These are phyloP conservation scores for Enteromius paludinosus DNA, from an alignment of 2,797 vertebrate genomes.

Conservation along the genomic window DNA sequence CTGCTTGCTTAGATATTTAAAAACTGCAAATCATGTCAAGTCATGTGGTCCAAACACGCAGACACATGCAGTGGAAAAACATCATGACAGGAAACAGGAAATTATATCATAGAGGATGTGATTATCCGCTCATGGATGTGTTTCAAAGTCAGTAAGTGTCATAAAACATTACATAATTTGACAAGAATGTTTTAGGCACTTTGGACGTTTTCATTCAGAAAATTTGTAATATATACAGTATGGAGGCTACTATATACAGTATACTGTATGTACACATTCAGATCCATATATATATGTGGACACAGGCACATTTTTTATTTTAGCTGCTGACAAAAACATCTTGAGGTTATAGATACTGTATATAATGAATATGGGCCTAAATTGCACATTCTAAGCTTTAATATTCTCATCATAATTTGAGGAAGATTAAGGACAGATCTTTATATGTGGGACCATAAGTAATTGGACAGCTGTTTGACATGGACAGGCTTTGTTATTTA, in stretches of 20 bases:
- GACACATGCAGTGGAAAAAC: not conserved
- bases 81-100: constrained; percentile 2
- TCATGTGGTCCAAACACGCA: not conserved
- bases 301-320: not conserved
- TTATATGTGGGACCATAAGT: not conserved
- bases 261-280: not conserved
- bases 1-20: constrained; percentile 1
- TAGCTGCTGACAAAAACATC: not conserved
- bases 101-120: not conserved
- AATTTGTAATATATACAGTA: not conserved
- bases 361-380: not conserved
- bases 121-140: not conserved
- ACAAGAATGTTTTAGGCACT: not conserved
- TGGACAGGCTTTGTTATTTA: not conserved
- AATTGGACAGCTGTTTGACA: not conserved
- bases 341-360: not conserved
- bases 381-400: not conserved
- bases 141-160: not conserved
- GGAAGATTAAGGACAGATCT: not conserved
- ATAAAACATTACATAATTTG: not conserved
- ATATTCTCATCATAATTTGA: not conserved
- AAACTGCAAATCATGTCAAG: not conserved
- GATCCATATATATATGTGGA: not conserved
- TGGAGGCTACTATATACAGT: not conserved
- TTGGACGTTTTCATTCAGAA: not conserved